Conservation (phyloP, 2,888 invertebrate genomes). For the Sialis fuliginosa region DNA sequence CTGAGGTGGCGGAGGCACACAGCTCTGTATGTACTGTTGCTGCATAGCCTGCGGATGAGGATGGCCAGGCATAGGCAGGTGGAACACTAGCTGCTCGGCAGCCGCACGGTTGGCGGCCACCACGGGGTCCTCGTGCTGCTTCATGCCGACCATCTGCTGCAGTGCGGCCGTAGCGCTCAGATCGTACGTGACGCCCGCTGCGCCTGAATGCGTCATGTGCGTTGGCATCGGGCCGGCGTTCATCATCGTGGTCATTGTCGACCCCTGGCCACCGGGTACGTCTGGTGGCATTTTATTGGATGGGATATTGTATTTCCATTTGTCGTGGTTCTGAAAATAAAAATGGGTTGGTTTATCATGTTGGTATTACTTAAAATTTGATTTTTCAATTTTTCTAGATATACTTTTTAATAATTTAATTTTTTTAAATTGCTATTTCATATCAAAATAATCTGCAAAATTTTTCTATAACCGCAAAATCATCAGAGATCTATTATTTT, state of each 20-base stretch:
- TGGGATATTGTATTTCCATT: constrained; percentile 64
- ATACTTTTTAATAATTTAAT: too few relatives aligned
- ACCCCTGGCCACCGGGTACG: constrained; percentile 15
- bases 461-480: too few relatives aligned
- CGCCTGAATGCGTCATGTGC: constrained; percentile 25
- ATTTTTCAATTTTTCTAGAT: too few relatives aligned
- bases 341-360: constrained; percentile 5
- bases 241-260: constrained; percentile 26
- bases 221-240: constrained; percentile 27
- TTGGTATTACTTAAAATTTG: too few relatives aligned
- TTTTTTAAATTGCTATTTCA: too few relatives aligned
- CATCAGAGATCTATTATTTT: too few relatives aligned
- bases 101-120: constrained; percentile 36
- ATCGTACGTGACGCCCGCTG: constrained; percentile 22
- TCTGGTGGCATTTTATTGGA: constrained; percentile 37
- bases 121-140: constrained; percentile 22
- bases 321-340: constrained; percentile 59
- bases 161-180: constrained; percentile 3
- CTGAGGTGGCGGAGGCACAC: constrained; percentile 30
- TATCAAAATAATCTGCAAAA: too few relatives aligned
- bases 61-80: constrained; percentile 18
- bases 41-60: constrained; percentile 24
- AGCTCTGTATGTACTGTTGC: constrained; percentile 23
- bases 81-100: constrained; percentile 33
- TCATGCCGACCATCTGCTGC: constrained; percentile 3